These are phyloP conservation scores for Malurus melanocephalus DNA, from an alignment of 2,113 vertebrate genomes.

Conservation along the genomic window DNA sequence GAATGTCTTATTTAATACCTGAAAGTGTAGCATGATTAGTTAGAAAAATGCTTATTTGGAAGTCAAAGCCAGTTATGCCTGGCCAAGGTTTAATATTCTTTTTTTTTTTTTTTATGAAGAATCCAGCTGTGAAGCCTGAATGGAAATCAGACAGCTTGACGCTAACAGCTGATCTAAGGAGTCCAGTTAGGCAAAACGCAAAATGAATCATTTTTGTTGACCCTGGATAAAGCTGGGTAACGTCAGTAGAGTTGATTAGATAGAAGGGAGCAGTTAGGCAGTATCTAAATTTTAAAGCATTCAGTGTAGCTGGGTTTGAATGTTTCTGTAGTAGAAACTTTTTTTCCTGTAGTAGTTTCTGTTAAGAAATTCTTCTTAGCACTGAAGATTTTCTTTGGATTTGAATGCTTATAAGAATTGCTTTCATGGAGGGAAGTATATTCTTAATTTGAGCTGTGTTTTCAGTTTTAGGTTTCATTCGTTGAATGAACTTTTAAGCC, in stretches of 20 bases:
- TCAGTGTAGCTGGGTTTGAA: not conserved
- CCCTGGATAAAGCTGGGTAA: not conserved
- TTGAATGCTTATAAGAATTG: not conserved
- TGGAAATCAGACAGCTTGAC: conserved; percentile 27
- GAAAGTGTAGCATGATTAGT: not conserved
- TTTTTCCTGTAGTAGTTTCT: no score
- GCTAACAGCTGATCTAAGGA: conserved; percentile 9
- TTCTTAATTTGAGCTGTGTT: not conserved
- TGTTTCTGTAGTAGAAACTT: not conserved
- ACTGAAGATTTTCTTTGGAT: not conserved
- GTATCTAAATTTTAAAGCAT: not conserved
- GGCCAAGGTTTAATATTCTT: not conserved
- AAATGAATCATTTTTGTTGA: conserved; percentile 23
- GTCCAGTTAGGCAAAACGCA: not conserved
- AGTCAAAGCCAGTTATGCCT: conserved; percentile 1
- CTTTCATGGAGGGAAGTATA: not conserved
- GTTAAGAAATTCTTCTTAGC: not conserved
- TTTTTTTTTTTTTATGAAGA: not conserved
- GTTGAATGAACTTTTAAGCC: not conserved
- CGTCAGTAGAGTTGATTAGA: not conserved
- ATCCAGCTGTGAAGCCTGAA: conserved; percentile 33
- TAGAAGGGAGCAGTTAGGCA: not conserved
- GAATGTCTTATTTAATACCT: not conserved
- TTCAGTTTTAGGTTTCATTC: not conserved
- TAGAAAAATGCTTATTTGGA: conserved; percentile 24